Conservation (phyloP, 2,797 vertebrate species). For the Euthynnus affinis region DNA sequence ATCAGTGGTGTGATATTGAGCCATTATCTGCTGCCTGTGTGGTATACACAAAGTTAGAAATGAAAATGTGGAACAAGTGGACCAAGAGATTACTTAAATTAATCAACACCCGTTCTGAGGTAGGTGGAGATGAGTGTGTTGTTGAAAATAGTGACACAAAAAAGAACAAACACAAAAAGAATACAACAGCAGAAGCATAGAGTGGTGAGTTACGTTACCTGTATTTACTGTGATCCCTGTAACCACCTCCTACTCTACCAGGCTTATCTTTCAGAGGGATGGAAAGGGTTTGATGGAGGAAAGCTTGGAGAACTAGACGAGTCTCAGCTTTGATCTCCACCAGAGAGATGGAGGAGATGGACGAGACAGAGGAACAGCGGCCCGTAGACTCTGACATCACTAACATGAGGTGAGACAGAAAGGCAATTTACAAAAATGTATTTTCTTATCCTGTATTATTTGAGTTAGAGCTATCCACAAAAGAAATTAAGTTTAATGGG, state of each 20-base stretch:
- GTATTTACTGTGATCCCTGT: slow-evolving; percentile 81
- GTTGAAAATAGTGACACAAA: not conserved
- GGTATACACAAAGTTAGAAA: too few relatives aligned
- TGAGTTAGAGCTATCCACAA: not conserved
- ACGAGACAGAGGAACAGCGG: slow-evolving; percentile 63
- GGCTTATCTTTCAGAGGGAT: slow-evolving; percentile 60
- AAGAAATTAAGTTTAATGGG: not conserved
- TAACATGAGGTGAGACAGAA: slow-evolving; percentile 12
- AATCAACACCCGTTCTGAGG: not conserved
- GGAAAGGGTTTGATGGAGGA: slow-evolving; percentile 79
- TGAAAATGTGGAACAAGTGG: too few relatives aligned
- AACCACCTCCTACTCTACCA: slow-evolving; percentile 85
- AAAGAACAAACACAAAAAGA: not conserved
- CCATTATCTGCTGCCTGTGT: too few relatives aligned
- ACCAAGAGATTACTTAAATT: too few relatives aligned
- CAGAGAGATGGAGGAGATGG: slow-evolving; percentile 77
- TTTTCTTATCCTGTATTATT: not conserved
- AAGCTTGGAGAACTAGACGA: slow-evolving; percentile 87
- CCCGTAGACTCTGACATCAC: slow-evolving; percentile 69
- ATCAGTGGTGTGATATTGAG: too few relatives aligned
- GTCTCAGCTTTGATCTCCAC: slow-evolving; percentile 87
- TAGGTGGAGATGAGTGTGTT: not conserved
- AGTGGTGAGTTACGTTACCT: slow-evolving; percentile 73
- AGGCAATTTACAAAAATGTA: too few relatives aligned
- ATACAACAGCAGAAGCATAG: not conserved